A percentile compares a stretch with the other conserved stretches of the same genome.
Evolutionary conservation across 2,888 invertebrate species (phyloP).

Genomic region (Scelioninae gen. 1): DNA sequence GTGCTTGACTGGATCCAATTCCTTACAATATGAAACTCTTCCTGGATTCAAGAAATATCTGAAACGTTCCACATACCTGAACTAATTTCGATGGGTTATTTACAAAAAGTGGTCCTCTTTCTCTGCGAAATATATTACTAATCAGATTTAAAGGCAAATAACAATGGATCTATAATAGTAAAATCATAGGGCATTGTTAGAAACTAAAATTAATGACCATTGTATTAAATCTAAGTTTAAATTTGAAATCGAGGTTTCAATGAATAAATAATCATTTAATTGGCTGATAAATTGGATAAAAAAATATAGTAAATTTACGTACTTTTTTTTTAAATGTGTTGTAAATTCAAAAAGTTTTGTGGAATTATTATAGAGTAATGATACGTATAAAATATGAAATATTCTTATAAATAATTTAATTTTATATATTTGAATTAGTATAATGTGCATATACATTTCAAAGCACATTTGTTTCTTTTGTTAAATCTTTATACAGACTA

Average conservation of each 20-base stretch:
- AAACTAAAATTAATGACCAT: not conserved
- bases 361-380: no score
- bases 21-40: slow-evolving; percentile 4
- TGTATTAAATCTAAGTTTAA: not conserved
- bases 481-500: slow-evolving; percentile 1
- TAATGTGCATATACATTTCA: not conserved
- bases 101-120: not conserved
- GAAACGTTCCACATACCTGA: slow-evolving; percentile 31
- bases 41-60: slow-evolving; percentile 36
- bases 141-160: not conserved
- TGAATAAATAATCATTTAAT: not conserved
- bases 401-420: not conserved
- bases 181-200: not conserved
- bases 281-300: no score
- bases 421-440: not conserved
- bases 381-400: no score
- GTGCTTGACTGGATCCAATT: slow-evolving; percentile 34
- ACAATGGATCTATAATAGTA: not conserved
- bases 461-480: not conserved
- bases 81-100: slow-evolving; percentile 27
- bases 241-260: not conserved
- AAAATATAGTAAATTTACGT: no score
- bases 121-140: not conserved
- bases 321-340: not conserved
- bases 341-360: not conserved